phyloP scores from a whole-genome alignment of 2,888 invertebrate species.

The Zootermopsis nevadensis region DNA sequence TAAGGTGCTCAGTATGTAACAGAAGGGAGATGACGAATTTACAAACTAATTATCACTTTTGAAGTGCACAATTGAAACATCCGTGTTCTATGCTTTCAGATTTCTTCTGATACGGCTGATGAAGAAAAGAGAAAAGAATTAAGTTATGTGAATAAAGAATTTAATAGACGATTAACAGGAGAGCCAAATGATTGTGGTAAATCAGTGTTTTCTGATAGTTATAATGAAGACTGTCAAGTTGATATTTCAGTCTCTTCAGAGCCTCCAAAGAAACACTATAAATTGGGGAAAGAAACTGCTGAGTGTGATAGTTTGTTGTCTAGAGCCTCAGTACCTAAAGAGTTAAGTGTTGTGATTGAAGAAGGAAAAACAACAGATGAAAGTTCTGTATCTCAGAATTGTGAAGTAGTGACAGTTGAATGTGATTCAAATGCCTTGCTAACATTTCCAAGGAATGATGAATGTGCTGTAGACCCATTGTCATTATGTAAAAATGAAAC shows the following conservation, averaged over 20 bases:
- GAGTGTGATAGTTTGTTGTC: background rate
- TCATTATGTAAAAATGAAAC: background rate
- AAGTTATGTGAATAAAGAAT: background rate
- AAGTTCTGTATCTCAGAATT: background rate
- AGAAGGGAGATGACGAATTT: too few relatives aligned
- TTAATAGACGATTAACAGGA: background rate
- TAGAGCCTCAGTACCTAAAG: background rate
- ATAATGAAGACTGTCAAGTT: background rate
- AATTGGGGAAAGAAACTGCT: background rate
- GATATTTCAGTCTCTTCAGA: background rate
- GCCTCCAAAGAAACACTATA: conserved; percentile 26
- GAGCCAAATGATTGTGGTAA: background rate
- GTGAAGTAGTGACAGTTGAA: background rate
- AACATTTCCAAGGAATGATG: background rate
- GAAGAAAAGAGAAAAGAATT: background rate
- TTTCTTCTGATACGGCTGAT: background rate
- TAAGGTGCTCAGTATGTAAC: too few relatives aligned
- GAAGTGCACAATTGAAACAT: too few relatives aligned
- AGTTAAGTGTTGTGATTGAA: background rate
- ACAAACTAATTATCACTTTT: too few relatives aligned
- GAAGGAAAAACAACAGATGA: background rate
- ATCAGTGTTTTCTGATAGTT: conserved; percentile 5
- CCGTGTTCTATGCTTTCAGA: background rate
- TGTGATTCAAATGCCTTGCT: background rate
- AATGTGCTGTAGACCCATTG: background rate